Percentiles rank a stretch among this genome's conserved stretches.
phyloP scores from a whole-genome alignment of 2,888 invertebrate genomes.

The Pandemis heparana region DNA sequence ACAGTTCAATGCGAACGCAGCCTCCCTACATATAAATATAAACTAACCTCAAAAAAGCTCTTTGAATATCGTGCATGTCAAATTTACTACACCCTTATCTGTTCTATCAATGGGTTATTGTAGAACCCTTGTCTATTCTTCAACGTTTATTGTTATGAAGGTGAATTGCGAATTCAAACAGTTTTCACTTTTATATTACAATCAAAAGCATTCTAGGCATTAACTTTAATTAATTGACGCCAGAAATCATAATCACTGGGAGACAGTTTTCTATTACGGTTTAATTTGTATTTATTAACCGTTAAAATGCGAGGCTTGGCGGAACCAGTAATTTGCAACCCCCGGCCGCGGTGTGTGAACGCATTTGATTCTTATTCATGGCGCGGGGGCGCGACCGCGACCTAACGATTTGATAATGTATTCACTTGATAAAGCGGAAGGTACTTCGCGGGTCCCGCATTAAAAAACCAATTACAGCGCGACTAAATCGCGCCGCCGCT shows the following conservation, averaged over 20 bases:
- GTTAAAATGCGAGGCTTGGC: conserved; percentile 71
- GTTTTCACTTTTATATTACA: background rate
- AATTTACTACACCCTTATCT: conserved; percentile 67
- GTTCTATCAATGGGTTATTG: conserved; percentile 55
- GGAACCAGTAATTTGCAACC: conserved; percentile 79
- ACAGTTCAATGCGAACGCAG: conserved; percentile 26
- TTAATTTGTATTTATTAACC: conserved; percentile 79
- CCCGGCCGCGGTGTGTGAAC: conserved; percentile 69
- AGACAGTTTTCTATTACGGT: conserved; percentile 67
- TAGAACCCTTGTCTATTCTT: conserved; percentile 60
- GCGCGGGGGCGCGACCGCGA: conserved; percentile 67
- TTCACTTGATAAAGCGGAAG: conserved; percentile 84
- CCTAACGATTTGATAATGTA: conserved; percentile 85
- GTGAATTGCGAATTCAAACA: conserved; percentile 9
- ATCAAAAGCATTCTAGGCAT: background rate
- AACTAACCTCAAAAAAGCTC: conserved; percentile 49
- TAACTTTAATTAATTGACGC: conserved; percentile 27
- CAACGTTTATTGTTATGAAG: conserved; percentile 46
- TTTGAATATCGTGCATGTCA: conserved; percentile 72
- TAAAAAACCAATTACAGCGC: conserved; percentile 86
- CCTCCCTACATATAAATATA: conserved; percentile 7
- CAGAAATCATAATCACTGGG: conserved; percentile 42
- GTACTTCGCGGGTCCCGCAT: conserved; percentile 82
- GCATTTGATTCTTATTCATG: conserved; percentile 84
- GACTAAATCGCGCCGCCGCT: conserved; percentile 80